Evolutionary conservation across 2,797 vertebrate genomes (phyloP), one percentile per base, ranked within the genome.

Genomic region (Acanthiza pusilla): DNA sequence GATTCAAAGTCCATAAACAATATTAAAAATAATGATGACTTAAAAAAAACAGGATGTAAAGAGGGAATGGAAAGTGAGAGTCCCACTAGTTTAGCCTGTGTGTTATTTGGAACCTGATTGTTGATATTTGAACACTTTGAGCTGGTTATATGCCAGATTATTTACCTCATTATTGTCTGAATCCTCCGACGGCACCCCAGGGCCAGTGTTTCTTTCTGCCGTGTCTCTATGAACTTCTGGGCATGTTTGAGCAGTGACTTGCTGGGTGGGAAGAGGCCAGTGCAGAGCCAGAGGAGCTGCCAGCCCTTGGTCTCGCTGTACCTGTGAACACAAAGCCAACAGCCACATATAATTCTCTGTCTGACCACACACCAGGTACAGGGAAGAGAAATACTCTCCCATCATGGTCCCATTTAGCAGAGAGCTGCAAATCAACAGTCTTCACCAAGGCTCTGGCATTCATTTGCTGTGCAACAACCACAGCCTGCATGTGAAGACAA

Each of bases 221-320:
- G 98, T 0, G 98, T 98, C 96, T 99, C 99, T 42, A 99, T 96
- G 96, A 99, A 99, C 54, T 98, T 98, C 97, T 98, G 98, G n/a
- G 98, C 66, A 1, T 99, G 99, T 73, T 97, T 99, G 77, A 99
- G 97, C 73, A 99, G 98, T 3, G 96, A 80, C 89, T 98, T 99
- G 90, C 98, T 97, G 7, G 99, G 99, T 4, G 99, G 97, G 86
- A 99, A 99, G 81, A 99, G 98, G 57, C 99, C 99, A 0, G 99
- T 99, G 96, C 99, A 99, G 38, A 99, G 98, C 99, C 99, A 99
- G 38, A 99, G 97, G 74, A 99, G 98, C 97, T 99, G 99, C 99
- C 99, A 99, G 87, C 99, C 99, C 73, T 97, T 98, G 93, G 98
- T 98, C 78, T 99, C 47, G 0, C 99, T 99, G 96, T 98, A 98